Percentiles rank a stretch among this genome's conserved stretches.
These are phyloP conservation scores for Turdus rufiventris DNA, from an alignment of 2,113 vertebrate genomes.

Conservation along the genomic window DNA sequence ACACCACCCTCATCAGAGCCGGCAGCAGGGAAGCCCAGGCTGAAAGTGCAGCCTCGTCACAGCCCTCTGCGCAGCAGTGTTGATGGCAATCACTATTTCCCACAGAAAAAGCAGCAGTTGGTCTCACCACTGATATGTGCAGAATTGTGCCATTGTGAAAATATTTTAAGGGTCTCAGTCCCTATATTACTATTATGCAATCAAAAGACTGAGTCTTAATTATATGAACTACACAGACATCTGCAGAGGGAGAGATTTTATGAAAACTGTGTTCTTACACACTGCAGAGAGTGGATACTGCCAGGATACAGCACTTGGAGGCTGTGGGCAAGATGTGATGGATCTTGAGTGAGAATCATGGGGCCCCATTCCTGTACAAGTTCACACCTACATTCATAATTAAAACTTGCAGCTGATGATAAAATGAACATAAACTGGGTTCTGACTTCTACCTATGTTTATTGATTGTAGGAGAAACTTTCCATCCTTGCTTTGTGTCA, in stretches of 20 bases:
- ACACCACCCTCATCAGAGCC: rapidly evolving
- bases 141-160: neutral
- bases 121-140: neutral
- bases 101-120: neutral
- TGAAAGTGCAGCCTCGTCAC: neutral
- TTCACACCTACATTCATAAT: neutral
- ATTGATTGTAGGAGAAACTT: neutral
- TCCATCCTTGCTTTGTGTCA: neutral
- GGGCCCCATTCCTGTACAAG: neutral
- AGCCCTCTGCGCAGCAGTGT: rapidly evolving
- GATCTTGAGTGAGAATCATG: neutral
- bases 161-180: neutral
- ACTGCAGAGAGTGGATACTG: neutral
- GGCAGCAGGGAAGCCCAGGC: neutral
- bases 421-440: neutral
- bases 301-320: neutral
- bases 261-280: neutral
- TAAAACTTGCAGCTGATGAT: neutral
- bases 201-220: neutral
- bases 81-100: neutral
- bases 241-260: neutral
- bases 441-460: neutral
- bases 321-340: rapidly evolving
- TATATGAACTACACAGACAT: neutral
- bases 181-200: neutral